These are phyloP conservation scores for Toxostoma redivivum DNA, from an alignment of 2,113 vertebrate species.

Conservation along the genomic window DNA sequence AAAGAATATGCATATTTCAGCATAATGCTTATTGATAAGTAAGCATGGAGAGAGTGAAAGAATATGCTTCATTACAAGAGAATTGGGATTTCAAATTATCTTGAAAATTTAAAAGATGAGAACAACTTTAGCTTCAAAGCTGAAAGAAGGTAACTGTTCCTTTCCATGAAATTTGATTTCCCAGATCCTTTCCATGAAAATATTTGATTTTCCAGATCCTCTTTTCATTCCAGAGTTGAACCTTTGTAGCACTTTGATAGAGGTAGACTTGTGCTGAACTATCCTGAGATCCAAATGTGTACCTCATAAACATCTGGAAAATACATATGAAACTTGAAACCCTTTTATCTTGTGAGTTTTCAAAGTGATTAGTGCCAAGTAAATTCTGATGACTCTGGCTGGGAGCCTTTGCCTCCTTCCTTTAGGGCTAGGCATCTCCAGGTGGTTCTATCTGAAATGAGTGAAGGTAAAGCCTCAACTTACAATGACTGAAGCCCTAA, in stretches of 20 bases:
- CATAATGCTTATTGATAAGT: neutral
- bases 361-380: neutral
- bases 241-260: neutral
- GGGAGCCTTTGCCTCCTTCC: neutral
- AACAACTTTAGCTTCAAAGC: neutral
- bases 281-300: neutral
- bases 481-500: neutral
- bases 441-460: neutral
- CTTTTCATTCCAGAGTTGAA: neutral
- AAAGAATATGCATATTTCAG: neutral
- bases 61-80: neutral
- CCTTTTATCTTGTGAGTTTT: neutral
- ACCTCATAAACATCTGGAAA: neutral
- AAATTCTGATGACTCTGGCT: neutral
- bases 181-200: neutral
- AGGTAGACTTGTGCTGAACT: neutral
- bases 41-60: neutral
- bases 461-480: neutral
- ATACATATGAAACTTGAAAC: neutral
- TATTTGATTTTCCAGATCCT: neutral
- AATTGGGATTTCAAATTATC: neutral
- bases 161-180: neutral
- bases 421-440: neutral
- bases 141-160: neutral
- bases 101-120: neutral